Evolutionary conservation across 2,888 invertebrate genomes (phyloP), one percentile per base, ranked within the genome.

Genomic region (Ceriagrion tenellum): DNA sequence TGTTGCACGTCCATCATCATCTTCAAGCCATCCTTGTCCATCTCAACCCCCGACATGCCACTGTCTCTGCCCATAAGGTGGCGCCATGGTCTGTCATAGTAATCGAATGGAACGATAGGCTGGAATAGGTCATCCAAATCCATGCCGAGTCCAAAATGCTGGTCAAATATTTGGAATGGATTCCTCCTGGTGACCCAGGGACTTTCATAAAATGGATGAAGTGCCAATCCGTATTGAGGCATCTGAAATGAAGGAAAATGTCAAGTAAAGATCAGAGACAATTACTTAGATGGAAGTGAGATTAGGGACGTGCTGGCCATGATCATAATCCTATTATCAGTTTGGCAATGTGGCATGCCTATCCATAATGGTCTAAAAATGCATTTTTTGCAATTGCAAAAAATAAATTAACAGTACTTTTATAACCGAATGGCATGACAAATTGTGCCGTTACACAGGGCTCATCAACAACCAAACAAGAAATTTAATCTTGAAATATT

Each of bases 1-100:
- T 97, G 97, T 88, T 96, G 96, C 23, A 97, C 97, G 95, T 97
- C 97, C 93, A 97, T 95, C 90, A 96, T 96, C 55, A 97, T 96
- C 96, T 96, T 96, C 93, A 90, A 90, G 55, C 90, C 26, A 55
- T 96, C 96, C 63, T 96, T 95, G 90, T 96, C 96, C 55, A 96
- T 93, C 16, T 95, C 88, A 81, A 96, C 95, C 47, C 47, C 18
- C 8, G 95, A 90, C 3, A 20, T 55, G 96, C 96, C 96, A 96
- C 81, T 40, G 35, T 95, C 30, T 4, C 12, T 20, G 20, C 63
- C 20, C 23, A 13, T 35, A 20, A 74, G 23, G 1, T 74, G 55
- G 18, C 40, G 81, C 81, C 88, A 88, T 8, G 88, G 95, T 13
- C 88, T 56, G n/a, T n/a, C 12, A 55, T 88, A 95, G 26, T 30